Base-by-base conservation (phyloP, 1,140 invertebrate genomes). In the Daktulosphaira vitifoliae region DNA sequence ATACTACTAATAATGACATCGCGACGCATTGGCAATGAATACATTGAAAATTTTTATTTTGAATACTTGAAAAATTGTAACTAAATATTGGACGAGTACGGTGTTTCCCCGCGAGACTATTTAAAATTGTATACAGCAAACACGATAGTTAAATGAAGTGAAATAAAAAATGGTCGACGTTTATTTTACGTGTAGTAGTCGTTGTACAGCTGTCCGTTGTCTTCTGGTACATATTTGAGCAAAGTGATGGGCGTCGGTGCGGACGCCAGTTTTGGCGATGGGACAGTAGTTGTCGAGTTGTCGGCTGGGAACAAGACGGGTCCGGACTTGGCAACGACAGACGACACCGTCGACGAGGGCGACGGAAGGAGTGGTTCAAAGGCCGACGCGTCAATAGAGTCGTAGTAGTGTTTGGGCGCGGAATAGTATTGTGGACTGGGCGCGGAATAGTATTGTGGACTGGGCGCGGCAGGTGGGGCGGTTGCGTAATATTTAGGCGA, bases 231-330 rank as follows among this genome's bases (percentile, higher is more conserved):
- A 39, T 46, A 48, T 22, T 62, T 48, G 42, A 62, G 42, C 56
- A 22, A 13, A 46, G 56, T 20, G 23, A 62, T 33, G 13, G 56
- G 56, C 42, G 56, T 62, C 8, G 56, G 56, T 25, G 29, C 5
- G n/a, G 37, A 44, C 15, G 53, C 2, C 15, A 22, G 6, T 37
- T 13, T 16, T 25, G 42, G 8, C 39, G 29, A 33, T 11, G 29
- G 29, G 5, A 16, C 18, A 39, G 48, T 8, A 4, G 68, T 42
- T 2, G 38, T 69, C 11, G 11, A 37, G 22, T 69, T 67, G 33
- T 68, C 67, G 26, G 68, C 65, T n/a, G 68, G 68, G 56, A 69
- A 69, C 20, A 69, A 50, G 16, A 69, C 68, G 6, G 68, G 68
- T 7, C 68, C 68, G 25, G 53, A 46, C 22, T 68, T 69, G 23